Percentiles rank a stretch among this genome's conserved stretches.
phyloP scores from a whole-genome alignment of 37 sponge, comb jelly and placozoan genomes.

The Agelas oroides region DNA sequence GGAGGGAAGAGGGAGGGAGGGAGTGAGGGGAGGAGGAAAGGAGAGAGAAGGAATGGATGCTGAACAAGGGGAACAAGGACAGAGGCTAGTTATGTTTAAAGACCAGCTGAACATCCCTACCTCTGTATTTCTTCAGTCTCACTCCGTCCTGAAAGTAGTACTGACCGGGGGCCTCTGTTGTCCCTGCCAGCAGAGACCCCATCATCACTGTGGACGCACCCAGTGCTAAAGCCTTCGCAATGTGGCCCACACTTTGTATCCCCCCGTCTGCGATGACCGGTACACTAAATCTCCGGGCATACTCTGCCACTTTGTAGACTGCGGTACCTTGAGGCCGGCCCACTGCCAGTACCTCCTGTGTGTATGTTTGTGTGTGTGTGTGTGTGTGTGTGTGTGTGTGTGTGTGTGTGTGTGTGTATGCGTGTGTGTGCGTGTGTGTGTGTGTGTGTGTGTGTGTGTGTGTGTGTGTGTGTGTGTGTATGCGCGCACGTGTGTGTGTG shows the following conservation, averaged over 20 bases:
- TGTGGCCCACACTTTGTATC: conserved; percentile 89
- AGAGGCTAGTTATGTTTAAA: too few relatives aligned
- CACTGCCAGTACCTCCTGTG: conserved; percentile 92
- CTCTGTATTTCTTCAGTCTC: conserved; percentile 77
- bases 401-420: not conserved
- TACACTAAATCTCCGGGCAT: conserved; percentile 87
- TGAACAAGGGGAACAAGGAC: too few relatives aligned
- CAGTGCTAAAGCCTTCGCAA: conserved; percentile 87
- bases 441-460: too few relatives aligned
- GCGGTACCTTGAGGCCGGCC: conserved; percentile 96
- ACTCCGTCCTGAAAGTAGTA: conserved; percentile 90
- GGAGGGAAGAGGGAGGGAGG: not conserved
- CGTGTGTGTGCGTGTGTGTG: not conserved
- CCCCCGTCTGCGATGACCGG: conserved; percentile 98
- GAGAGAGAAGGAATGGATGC: too few relatives aligned
- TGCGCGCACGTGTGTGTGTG: not conserved
- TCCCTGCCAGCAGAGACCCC: conserved; percentile 96
- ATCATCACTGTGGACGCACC: conserved; percentile 92
- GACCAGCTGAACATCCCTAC: too few relatives aligned
- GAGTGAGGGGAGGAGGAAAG: not conserved
- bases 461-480: not conserved
- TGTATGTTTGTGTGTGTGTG: not conserved
- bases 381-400: not conserved
- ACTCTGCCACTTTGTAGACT: conserved; percentile 94
- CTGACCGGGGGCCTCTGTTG: conserved; percentile 94